Conservation (phyloP, 2,888 invertebrate genomes). For the Rosalia funebris region DNA sequence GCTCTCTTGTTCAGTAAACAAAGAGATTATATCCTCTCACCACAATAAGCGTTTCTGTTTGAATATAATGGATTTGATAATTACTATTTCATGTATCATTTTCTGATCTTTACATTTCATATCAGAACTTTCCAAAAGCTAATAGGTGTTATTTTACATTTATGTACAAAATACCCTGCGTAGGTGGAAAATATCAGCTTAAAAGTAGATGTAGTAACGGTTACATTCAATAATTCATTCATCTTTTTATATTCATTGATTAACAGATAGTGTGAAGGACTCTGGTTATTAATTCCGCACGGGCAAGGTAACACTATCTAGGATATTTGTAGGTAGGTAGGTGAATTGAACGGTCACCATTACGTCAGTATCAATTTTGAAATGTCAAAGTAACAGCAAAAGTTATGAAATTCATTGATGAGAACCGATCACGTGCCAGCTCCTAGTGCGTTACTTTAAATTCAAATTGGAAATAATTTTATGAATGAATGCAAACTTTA, state of each 20-base stretch:
- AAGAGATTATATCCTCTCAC: too few relatives aligned
- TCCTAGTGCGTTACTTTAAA: constrained; percentile 42
- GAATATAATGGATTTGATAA: neutral
- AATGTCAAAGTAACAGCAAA: constrained; percentile 22
- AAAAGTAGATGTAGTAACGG: constrained; percentile 16
- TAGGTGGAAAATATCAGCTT: constrained; percentile 18
- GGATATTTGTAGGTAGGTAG: constrained; percentile 23
- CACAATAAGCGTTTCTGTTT: too few relatives aligned
- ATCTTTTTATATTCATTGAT: constrained; percentile 24
- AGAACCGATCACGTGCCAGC: constrained; percentile 56
- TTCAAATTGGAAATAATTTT: constrained; percentile 58
- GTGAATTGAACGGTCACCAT: constrained; percentile 22
- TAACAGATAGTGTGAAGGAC: constrained; percentile 26
- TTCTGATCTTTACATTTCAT: constrained; percentile 1
- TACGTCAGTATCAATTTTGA: constrained; percentile 21
- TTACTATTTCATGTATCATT: too few relatives aligned
- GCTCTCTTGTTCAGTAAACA: too few relatives aligned
- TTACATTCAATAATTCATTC: constrained; percentile 24
- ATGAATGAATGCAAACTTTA: constrained; percentile 55
- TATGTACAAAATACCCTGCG: constrained; percentile 1
- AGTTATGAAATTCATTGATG: constrained; percentile 54
- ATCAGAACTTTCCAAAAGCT: constrained; percentile 17
- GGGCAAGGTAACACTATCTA: constrained; percentile 19
- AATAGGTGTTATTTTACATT: constrained; percentile 19
- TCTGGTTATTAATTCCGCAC: constrained; percentile 19